Evolutionary conservation across 2,888 invertebrate species (phyloP).

Genomic region (Brenthis daphne): DNA sequence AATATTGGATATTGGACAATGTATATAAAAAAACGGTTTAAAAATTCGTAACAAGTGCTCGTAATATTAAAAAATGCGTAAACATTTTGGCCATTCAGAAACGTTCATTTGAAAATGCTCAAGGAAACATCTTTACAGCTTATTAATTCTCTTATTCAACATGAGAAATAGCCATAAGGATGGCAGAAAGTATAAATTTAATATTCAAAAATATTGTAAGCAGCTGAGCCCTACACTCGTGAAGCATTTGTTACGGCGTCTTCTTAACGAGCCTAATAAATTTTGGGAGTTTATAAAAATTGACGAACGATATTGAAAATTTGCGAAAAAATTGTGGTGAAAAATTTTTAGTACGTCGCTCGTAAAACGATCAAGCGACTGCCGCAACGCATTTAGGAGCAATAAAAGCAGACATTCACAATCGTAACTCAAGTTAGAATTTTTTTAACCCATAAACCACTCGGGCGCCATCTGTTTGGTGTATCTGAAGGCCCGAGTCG

Average conservation of each 20-base stretch:
- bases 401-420: conserved; percentile 65
- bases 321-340: conserved; percentile 30
- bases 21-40: neutral
- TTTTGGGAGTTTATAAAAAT: conserved; percentile 32
- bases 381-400: conserved; percentile 66
- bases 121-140: conserved; percentile 21
- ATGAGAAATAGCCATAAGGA: conserved; percentile 18
- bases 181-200: conserved; percentile 27
- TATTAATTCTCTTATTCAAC: conserved; percentile 22
- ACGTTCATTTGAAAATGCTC: conserved; percentile 6
- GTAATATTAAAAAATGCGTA: conserved; percentile 7
- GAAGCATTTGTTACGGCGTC: conserved; percentile 28
- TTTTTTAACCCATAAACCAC: conserved; percentile 51
- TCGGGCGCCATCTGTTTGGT: conserved; percentile 47
- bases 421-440: conserved; percentile 65
- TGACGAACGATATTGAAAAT: conserved; percentile 44
- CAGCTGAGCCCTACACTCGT: conserved; percentile 37
- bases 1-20: too few species aligned
- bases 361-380: conserved; percentile 70
- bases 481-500: conserved; percentile 33
- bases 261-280: conserved; percentile 32
- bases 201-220: conserved; percentile 37
- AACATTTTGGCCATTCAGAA: neutral
- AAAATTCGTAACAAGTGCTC: neutral
- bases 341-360: conserved; percentile 54